A percentile compares a stretch with the other conserved stretches of the same genome.
These are phyloP conservation scores for Andrena bucephala DNA, from an alignment of 2,888 invertebrate genomes.

Conservation along the genomic window DNA sequence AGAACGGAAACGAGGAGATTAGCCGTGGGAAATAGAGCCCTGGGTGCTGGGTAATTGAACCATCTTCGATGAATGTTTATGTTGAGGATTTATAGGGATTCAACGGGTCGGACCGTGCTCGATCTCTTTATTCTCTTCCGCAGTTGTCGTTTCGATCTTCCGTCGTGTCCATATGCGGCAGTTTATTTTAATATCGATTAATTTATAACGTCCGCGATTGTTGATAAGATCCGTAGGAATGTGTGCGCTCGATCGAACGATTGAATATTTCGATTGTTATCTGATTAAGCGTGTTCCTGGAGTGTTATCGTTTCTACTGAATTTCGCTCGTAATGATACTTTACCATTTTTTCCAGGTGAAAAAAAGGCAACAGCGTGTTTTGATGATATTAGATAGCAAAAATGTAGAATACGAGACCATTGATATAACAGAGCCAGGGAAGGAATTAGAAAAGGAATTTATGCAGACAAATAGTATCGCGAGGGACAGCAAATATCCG, in stretches of 20 bases:
- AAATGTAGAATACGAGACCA: conserved; percentile 94
- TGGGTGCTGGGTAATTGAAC: conserved; percentile 11
- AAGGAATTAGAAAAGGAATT: conserved; percentile 95
- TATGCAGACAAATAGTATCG: conserved; percentile 95
- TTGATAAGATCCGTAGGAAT: conserved; percentile 11
- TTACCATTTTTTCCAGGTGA: conserved; percentile 89
- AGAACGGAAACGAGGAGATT: not conserved
- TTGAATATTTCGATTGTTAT: not conserved
- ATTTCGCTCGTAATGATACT: not conserved
- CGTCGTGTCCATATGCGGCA: not conserved
- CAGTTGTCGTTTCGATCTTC: not conserved
- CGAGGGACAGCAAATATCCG: conserved; percentile 91
- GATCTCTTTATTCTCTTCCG: not conserved
- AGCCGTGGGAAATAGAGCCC: not conserved
- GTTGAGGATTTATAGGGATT: not conserved
- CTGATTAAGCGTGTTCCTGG: not conserved
- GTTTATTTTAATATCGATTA: not conserved
- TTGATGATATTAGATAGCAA: conserved; percentile 97
- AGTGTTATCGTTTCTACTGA: not conserved
- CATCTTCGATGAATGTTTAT: conserved; percentile 5
- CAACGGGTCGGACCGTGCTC: not conserved
- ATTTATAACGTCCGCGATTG: not conserved
- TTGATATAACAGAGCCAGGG: conserved; percentile 98
- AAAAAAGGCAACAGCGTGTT: conserved; percentile 97
- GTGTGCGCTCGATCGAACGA: conserved; percentile 3